phyloP scores from a whole-genome alignment of 2,888 invertebrate genomes.

The Tetramorium bicarinatum region DNA sequence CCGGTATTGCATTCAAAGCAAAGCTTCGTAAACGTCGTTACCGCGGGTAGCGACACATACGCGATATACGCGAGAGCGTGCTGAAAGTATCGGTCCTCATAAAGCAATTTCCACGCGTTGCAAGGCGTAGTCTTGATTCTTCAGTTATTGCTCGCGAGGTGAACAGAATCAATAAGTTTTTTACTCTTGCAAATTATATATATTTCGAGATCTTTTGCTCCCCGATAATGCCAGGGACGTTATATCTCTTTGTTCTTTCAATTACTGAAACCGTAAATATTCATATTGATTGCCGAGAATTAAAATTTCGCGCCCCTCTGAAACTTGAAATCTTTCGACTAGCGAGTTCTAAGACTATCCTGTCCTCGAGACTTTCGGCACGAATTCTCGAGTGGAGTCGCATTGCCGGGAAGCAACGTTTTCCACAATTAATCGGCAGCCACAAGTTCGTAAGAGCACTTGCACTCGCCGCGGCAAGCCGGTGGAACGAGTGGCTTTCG shows the following conservation, averaged over 20 bases:
- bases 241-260: not conserved
- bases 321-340: not conserved
- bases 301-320: not conserved
- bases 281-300: not conserved
- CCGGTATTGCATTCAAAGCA: constrained; percentile 54
- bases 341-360: not conserved
- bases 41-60: constrained; percentile 2
- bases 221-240: not conserved
- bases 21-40: constrained; percentile 54
- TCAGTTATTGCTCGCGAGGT: not conserved
- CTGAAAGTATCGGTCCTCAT: constrained; percentile 18
- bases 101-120: not conserved
- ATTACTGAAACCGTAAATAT: not conserved
- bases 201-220: not conserved
- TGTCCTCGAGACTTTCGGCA: not conserved
- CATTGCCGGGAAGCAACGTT: constrained; percentile 35
- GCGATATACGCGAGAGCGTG: constrained; percentile 5
- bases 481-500: constrained; percentile 39
- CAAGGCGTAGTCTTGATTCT: not conserved
- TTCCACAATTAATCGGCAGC: constrained; percentile 53
- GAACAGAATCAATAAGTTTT: not conserved
- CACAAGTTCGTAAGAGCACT: constrained; percentile 49
- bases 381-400: constrained; percentile 21
- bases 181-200: constrained; percentile 3
- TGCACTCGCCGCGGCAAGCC: constrained; percentile 4